These are phyloP conservation scores for Galaxias olidus DNA, from an alignment of 2,797 vertebrate species.

Conservation along the genomic window DNA sequence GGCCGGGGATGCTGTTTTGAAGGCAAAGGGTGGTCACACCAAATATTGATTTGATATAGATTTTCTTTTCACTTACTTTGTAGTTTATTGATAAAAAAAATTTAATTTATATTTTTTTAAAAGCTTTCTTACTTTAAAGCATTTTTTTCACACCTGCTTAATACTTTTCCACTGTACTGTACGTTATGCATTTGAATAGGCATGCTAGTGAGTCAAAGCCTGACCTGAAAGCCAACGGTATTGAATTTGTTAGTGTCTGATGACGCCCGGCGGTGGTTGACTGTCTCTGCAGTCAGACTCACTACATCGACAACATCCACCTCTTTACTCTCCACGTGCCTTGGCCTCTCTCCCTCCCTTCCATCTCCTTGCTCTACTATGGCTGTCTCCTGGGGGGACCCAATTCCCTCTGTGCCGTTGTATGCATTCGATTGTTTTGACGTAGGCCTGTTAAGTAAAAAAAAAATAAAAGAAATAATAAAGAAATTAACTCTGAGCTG, in stretches of 20 bases:
- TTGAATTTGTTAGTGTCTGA: conserved; percentile 65
- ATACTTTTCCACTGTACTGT: too few species aligned
- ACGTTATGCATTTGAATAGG: background rate
- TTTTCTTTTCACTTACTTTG: too few species aligned
- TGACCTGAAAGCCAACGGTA: conserved; percentile 64
- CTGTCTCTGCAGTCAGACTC: conserved; percentile 47
- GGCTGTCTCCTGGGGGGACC: conserved; percentile 30
- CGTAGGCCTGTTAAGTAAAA: conserved; percentile 42
- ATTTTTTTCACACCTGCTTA: too few species aligned
- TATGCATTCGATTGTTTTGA: conserved; percentile 42
- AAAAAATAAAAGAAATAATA: conserved; percentile 16
- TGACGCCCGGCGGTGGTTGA: conserved; percentile 59
- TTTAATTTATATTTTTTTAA: too few species aligned
- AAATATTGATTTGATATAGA: too few species aligned
- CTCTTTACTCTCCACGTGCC: conserved; percentile 50
- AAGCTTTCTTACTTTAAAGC: too few species aligned
- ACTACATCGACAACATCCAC: conserved; percentile 34
- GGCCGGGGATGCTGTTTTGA: background rate
- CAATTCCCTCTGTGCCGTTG: conserved; percentile 47
- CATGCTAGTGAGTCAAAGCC: conserved; percentile 12
- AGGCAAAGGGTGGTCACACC: background rate
- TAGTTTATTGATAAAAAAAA: too few species aligned
- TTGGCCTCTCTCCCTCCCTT: conserved; percentile 36
- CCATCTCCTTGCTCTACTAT: conserved; percentile 35
- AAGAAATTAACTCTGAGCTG: too few species aligned